phyloP scores from a whole-genome alignment of 2,888 invertebrate species.

The Netelia melanura region DNA sequence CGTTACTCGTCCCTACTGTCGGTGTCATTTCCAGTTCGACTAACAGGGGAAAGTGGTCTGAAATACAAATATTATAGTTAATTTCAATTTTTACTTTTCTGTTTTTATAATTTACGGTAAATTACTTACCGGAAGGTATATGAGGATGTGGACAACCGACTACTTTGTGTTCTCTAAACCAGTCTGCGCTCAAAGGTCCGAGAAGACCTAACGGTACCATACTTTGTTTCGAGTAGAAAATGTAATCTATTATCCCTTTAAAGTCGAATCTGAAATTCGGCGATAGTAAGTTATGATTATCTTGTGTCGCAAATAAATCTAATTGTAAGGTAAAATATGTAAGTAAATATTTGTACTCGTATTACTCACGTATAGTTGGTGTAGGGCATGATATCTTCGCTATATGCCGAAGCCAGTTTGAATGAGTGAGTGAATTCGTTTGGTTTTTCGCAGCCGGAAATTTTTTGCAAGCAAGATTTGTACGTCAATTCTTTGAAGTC shows the following conservation, averaged over 20 bases:
- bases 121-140: conserved; percentile 92
- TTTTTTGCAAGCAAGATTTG: conserved; percentile 95
- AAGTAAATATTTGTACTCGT: conserved; percentile 9
- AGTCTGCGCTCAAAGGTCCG: conserved; percentile 96
- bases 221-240: conserved; percentile 98
- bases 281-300: conserved; percentile 41
- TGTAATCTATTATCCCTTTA: conserved; percentile 99
- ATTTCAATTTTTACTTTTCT: background rate
- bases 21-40: conserved; percentile 96
- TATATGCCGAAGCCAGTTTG: conserved; percentile 97
- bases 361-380: conserved; percentile 98
- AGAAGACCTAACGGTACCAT: conserved; percentile 98
- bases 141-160: conserved; percentile 99
- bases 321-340: background rate
- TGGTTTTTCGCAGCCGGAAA: conserved; percentile 93
- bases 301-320: background rate
- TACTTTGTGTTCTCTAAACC: conserved; percentile 98
- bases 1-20: conserved; percentile 91
- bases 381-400: conserved; percentile 97
- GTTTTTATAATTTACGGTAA: background rate
- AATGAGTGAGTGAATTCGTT: conserved; percentile 98
- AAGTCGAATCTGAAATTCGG: conserved; percentile 94
- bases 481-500: conserved; percentile 99
- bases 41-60: conserved; percentile 96
- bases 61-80: conserved; percentile 71